Evolutionary conservation across 2,113 vertebrate species (phyloP).

Genomic region (Cervus canadensis): DNA sequence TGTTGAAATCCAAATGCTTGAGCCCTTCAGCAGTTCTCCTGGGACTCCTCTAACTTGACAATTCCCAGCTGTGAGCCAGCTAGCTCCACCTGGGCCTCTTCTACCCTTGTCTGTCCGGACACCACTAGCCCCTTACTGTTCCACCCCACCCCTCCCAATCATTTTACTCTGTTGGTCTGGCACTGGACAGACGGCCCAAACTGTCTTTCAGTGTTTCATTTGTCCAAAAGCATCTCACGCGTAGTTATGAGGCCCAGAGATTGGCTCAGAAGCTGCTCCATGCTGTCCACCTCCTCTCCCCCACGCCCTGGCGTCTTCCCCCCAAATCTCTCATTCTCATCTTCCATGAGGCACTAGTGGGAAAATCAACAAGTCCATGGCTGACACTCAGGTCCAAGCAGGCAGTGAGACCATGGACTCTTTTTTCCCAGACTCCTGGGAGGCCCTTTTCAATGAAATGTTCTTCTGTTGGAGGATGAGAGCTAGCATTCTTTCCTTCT

Average conservation of each 20-base stretch:
- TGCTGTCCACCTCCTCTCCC: no score
- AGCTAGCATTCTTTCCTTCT: not conserved
- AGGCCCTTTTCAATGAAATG: not conserved
- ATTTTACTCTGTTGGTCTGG: not conserved
- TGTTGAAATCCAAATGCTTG: not conserved
- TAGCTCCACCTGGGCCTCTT: not conserved
- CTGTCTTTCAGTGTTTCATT: not conserved
- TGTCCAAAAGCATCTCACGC: not conserved
- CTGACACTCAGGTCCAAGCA: not conserved
- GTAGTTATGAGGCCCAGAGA: not conserved
- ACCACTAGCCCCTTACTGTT: not conserved
- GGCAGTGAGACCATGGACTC: not conserved
- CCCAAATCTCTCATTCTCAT: not conserved
- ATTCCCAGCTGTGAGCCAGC: not conserved
- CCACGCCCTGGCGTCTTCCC: not conserved
- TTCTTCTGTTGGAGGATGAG: not conserved
- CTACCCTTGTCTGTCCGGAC: not conserved
- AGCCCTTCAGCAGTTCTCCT: not conserved
- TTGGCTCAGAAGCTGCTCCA: not conserved
- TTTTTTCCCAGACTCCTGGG: not conserved
- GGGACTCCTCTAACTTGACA: not conserved
- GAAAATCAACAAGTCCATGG: not conserved
- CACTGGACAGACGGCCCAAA: not conserved
- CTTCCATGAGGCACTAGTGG: not conserved
- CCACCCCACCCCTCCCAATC: rapidly evolving